phyloP scores from a whole-genome alignment of 1,140 invertebrate species.

The Metopolophium dirhodum region DNA sequence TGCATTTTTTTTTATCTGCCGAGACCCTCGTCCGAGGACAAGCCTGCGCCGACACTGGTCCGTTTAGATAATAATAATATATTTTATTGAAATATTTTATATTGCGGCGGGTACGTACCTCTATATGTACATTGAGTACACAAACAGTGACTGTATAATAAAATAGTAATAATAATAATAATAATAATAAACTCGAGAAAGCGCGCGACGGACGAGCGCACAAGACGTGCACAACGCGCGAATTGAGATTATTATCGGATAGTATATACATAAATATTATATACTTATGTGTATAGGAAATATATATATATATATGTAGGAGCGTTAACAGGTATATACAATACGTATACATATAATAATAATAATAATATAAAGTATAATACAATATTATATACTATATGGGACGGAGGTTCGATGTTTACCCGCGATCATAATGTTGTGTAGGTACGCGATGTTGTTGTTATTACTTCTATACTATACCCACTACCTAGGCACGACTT shows the following conservation, averaged over 20 bases:
- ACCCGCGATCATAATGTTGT: no score
- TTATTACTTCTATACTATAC: no score
- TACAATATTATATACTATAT: no score
- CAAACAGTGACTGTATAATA: neutral
- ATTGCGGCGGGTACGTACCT: neutral
- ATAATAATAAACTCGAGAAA: conserved; percentile 10
- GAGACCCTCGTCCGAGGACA: neutral
- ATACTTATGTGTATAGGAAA: no score
- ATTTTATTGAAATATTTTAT: neutral
- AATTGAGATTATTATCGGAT: neutral
- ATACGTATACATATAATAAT: no score
- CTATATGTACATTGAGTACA: neutral
- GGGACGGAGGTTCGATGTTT: no score
- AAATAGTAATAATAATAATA: neutral
- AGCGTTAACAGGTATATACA: no score
- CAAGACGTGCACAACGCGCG: neutral
- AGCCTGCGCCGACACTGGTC: neutral
- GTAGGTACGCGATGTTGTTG: no score
- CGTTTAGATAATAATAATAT: neutral
- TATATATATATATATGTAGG: no score
- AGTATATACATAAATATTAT: no score
- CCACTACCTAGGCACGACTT: no score
- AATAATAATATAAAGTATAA: no score
- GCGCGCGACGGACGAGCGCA: neutral
- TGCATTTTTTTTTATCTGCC: neutral